Conservation (phyloP, 2,888 invertebrate species). For the Nasonovia ribisnigri region DNA sequence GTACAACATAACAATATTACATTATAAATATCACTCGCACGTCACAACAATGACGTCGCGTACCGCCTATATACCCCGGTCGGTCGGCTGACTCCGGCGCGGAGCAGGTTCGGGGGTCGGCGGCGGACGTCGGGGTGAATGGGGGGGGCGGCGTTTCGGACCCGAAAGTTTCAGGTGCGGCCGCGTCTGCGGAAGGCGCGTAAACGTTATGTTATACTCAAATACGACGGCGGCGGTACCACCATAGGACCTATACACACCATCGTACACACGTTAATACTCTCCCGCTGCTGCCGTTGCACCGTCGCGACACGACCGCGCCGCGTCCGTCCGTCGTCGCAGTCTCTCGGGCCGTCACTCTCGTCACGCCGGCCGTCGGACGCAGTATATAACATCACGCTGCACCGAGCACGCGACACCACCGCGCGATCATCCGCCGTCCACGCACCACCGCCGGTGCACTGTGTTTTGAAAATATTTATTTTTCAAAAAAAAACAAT, state of each 20-base stretch:
- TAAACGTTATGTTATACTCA: not conserved
- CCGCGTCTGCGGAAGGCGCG: not conserved
- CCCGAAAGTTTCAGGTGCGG: constrained; percentile 16
- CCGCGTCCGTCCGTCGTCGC: constrained; percentile 4
- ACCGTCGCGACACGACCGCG: constrained; percentile 14
- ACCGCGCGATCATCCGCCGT: not conserved
- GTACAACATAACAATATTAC: not conserved
- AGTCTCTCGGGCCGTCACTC: constrained; percentile 16
- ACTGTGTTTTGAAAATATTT: too few relatives aligned
- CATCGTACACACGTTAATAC: too few relatives aligned
- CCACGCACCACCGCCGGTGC: not conserved
- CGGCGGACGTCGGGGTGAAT: not conserved
- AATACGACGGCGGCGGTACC: not conserved
- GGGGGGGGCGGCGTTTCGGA: not conserved
- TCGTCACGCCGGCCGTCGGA: constrained; percentile 28
- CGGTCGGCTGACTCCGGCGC: not conserved
- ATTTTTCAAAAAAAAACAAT: too few relatives aligned
- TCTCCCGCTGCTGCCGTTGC: not conserved
- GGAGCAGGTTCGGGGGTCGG: not conserved
- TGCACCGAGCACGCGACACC: not conserved
- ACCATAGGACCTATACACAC: not conserved
- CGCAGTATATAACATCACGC: constrained; percentile 9
- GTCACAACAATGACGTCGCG: too few relatives aligned
- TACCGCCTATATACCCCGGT: not conserved
- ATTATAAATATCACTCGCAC: too few relatives aligned